phyloP scores from a whole-genome alignment of 2,113 vertebrate species.

The Empidonax alnorum region DNA sequence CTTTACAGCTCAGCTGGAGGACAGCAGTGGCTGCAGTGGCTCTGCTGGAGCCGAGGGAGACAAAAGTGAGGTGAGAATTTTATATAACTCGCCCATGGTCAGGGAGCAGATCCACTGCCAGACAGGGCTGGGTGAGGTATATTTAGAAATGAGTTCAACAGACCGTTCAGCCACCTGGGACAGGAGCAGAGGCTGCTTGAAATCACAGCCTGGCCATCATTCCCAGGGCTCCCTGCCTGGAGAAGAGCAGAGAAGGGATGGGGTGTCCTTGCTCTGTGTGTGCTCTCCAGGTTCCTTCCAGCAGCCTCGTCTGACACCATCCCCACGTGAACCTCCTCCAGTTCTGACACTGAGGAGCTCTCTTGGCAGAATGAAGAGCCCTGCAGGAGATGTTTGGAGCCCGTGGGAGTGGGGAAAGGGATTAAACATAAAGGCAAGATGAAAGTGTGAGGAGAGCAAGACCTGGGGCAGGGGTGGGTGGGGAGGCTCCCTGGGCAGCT shows the following conservation, averaged over 20 bases:
- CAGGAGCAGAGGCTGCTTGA: neutral
- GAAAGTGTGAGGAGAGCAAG: neutral
- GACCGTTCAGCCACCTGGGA: neutral
- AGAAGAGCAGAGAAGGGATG: neutral
- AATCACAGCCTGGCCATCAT: neutral
- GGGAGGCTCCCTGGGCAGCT: neutral
- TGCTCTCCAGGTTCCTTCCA: neutral
- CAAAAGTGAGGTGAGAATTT: constrained; percentile 28
- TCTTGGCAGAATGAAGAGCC: neutral
- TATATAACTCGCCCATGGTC: neutral
- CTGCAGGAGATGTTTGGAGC: neutral
- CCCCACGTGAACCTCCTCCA: neutral
- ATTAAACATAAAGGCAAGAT: neutral
- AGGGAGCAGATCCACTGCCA: neutral
- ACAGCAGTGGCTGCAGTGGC: neutral
- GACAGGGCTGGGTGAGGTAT: neutral
- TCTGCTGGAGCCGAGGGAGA: neutral
- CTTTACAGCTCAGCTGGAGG: constrained; percentile 26
- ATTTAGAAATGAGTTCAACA: constrained; percentile 39
- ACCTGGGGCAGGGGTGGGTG: neutral
- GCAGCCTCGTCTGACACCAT: rapidly evolving
- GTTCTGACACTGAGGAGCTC: neutral
- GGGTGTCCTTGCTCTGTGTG: neutral
- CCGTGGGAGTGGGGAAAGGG: neutral
- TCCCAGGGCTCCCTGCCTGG: neutral